These are phyloP conservation scores for Chaenocephalus aceratus DNA, from an alignment of 2,113 vertebrate species.

Conservation along the genomic window DNA sequence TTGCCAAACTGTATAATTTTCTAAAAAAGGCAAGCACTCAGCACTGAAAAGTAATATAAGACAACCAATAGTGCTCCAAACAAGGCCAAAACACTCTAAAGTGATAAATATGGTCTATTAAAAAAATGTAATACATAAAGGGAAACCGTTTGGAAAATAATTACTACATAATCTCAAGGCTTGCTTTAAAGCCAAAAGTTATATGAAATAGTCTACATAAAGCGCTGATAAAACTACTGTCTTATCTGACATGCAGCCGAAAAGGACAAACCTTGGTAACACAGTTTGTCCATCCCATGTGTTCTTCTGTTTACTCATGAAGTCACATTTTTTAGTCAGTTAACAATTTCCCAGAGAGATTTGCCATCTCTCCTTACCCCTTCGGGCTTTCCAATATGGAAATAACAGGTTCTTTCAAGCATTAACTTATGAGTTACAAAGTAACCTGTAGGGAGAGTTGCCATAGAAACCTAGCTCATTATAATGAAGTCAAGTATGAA, in stretches of 20 bases:
- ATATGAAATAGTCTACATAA: neutral
- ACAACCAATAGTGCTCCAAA: conserved; percentile 21
- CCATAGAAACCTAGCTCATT: conserved; percentile 82
- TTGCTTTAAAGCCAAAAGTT: neutral
- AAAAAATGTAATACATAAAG: too few relatives aligned
- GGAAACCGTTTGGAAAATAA: neutral
- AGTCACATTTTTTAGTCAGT: conserved; percentile 45
- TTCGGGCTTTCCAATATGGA: conserved; percentile 59
- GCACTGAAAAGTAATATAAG: conserved; percentile 21
- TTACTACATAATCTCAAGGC: neutral
- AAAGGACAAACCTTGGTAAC: neutral
- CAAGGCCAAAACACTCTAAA: neutral
- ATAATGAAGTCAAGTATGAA: conserved; percentile 65
- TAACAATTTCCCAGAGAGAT: conserved; percentile 47
- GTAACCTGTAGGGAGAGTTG: conserved; percentile 81
- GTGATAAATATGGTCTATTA: neutral
- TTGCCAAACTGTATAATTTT: neutral
- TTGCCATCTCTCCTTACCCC: conserved; percentile 33
- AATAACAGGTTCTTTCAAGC: conserved; percentile 76
- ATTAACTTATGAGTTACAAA: conserved; percentile 81
- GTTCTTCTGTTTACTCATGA: conserved; percentile 21
- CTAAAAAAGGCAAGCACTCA: conserved; percentile 8
- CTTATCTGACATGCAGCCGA: neutral
- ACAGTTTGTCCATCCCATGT: neutral
- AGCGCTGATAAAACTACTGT: neutral